Percentiles rank a stretch among this genome's conserved stretches.
Evolutionary conservation across 2,797 vertebrate genomes (phyloP).

Genomic region (Propithecus deckenii): DNA sequence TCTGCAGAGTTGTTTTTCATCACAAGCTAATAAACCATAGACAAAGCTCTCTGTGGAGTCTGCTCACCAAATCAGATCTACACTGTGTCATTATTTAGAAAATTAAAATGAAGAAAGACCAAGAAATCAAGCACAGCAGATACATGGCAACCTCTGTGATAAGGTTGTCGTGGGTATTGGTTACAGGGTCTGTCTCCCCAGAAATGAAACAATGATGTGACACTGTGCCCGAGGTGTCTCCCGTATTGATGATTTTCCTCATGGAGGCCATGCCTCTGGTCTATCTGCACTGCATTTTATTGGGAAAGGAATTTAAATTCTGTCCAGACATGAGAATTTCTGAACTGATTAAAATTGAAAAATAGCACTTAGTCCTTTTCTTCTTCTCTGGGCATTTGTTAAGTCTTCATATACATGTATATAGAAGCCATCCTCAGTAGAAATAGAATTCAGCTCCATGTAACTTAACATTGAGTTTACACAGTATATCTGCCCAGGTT

Average conservation of each 20-base stretch:
- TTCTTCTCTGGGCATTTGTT: background rate
- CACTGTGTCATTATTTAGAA: constrained; percentile 1
- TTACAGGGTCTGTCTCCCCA: background rate
- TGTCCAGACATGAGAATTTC: constrained; percentile 2
- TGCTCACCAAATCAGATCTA: constrained; percentile 33
- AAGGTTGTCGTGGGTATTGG: constrained; percentile 29
- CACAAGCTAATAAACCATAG: constrained; percentile 74
- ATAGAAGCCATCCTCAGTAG: background rate
- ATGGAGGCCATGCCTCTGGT: background rate
- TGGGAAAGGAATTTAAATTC: constrained; percentile 48
- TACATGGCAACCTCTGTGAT: background rate
- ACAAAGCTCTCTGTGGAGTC: constrained; percentile 65
- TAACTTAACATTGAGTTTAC: background rate
- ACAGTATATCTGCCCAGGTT: background rate
- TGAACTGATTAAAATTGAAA: constrained; percentile 16
- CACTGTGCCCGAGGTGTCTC: background rate
- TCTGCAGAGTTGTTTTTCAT: constrained; percentile 73
- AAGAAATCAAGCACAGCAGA: constrained; percentile 20
- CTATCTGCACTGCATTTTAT: background rate
- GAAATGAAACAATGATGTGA: constrained; percentile 43
- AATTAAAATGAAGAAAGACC: constrained; percentile 60
- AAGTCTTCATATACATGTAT: background rate
- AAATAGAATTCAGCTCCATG: background rate
- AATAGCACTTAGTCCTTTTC: background rate
- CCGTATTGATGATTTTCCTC: background rate